A percentile compares a stretch with the other conserved stretches of the same genome.
Evolutionary conservation across 2,113 vertebrate species (phyloP).

Genomic region (Ailurus styani): DNA sequence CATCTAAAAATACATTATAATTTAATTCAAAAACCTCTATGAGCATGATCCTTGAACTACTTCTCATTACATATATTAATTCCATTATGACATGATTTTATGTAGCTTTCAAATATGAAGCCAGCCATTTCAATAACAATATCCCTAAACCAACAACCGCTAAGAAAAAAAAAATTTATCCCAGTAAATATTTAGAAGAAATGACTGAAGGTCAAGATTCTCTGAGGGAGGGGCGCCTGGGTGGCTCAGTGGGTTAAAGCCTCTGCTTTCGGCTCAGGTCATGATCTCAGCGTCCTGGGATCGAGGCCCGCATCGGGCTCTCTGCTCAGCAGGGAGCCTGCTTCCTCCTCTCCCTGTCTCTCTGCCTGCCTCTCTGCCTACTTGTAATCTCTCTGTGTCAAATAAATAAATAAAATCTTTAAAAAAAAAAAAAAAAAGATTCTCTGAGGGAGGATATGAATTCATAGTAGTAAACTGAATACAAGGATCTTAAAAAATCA

Average conservation of each 20-base stretch:
- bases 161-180: background rate
- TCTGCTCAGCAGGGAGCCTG: too few species aligned
- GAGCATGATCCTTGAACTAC: background rate
- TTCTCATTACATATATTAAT: constrained; percentile 10
- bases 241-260: too few species aligned
- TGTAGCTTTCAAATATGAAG: constrained; percentile 47
- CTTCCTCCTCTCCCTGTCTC: too few species aligned
- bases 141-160: background rate
- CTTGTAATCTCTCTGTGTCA: too few species aligned
- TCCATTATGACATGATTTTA: background rate
- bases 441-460: background rate
- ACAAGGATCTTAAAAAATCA: background rate
- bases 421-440: too few species aligned
- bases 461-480: background rate
- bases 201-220: background rate
- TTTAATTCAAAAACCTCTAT: background rate
- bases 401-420: too few species aligned
- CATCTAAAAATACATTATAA: constrained; percentile 10
- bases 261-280: too few species aligned
- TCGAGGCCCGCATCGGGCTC: too few species aligned
- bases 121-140: background rate
- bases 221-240: background rate
- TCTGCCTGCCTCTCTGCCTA: too few species aligned
- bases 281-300: too few species aligned
- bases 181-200: background rate